A percentile compares a stretch with the other conserved stretches of the same genome.
Conservation (phyloP, 30 jellyfish, hydroid and myxozoan species). For the Phacellophora camtschatica region DNA sequence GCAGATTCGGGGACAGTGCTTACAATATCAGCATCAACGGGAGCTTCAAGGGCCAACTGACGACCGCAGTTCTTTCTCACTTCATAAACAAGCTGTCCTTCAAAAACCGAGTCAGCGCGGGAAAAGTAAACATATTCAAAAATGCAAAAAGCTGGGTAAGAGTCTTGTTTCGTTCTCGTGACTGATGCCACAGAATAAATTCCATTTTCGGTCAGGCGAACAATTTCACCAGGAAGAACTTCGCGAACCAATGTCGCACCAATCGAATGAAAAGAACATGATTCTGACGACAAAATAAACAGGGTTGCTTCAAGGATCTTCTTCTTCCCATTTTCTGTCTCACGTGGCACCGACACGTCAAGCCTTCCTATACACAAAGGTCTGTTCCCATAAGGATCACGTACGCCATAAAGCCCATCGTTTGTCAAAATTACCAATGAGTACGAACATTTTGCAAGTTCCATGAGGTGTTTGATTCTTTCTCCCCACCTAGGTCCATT, state of each 20-base stretch:
- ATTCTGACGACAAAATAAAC: constrained; percentile 76
- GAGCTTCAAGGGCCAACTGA: constrained; percentile 84
- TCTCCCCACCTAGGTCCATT: constrained; percentile 86
- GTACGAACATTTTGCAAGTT: constrained; percentile 74
- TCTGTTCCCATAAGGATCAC: constrained; percentile 94
- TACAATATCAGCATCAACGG: constrained; percentile 86
- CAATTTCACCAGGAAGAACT: constrained; percentile 90
- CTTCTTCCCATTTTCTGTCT: constrained; percentile 52
- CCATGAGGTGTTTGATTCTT: constrained; percentile 78
- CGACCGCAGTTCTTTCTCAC: constrained; percentile 88
- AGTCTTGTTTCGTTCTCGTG: constrained; percentile 19
- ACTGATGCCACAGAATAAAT: constrained; percentile 57
- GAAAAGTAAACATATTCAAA: constrained; percentile 96
- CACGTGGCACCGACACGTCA: neutral
- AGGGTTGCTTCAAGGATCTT: neutral
- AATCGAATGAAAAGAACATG: constrained; percentile 91
- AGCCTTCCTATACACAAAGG: constrained; percentile 85
- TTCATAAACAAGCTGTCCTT: constrained; percentile 84
- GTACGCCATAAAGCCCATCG: constrained; percentile 80
- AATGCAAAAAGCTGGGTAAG: constrained; percentile 80
- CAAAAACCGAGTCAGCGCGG: constrained; percentile 84
- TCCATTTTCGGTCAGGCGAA: constrained; percentile 63
- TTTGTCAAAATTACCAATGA: constrained; percentile 74
- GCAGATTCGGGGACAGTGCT: constrained; percentile 98
- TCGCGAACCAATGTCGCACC: constrained; percentile 81